Conservation (phyloP, 2,888 invertebrate genomes). For the Geophilus truncorum region DNA sequence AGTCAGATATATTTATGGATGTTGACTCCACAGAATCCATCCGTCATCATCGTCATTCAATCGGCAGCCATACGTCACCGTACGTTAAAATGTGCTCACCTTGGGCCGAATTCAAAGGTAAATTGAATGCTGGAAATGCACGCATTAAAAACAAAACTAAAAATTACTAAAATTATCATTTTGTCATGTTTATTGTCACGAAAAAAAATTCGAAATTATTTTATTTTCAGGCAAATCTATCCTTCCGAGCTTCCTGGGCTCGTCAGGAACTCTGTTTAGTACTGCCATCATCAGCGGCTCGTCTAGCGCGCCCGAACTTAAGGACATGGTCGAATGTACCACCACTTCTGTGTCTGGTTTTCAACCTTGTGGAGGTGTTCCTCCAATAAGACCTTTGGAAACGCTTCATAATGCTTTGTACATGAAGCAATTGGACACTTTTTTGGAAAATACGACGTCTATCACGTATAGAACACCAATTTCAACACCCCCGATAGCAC, state of each 20-base stretch:
- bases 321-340: conserved; percentile 40
- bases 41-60: conserved; percentile 90
- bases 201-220: background rate
- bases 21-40: conserved; percentile 45
- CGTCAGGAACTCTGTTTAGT: conserved; percentile 82
- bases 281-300: conserved; percentile 95
- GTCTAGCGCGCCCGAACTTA: conserved; percentile 81
- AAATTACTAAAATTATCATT: conserved; percentile 44
- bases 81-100: conserved; percentile 42
- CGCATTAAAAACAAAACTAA: background rate
- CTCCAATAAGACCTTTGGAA: conserved; percentile 92
- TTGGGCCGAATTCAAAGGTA: conserved; percentile 38
- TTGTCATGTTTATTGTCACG: too few species aligned
- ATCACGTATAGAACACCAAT: conserved; percentile 62
- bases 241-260: conserved; percentile 49
- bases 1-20: conserved; percentile 37
- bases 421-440: conserved; percentile 79
- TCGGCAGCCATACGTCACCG: conserved; percentile 77
- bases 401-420: conserved; percentile 96
- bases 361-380: conserved; percentile 79
- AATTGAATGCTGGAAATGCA: background rate
- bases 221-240: conserved; percentile 48
- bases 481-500: conserved; percentile 58
- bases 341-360: conserved; percentile 22
- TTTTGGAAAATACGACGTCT: conserved; percentile 78